Conservation (phyloP, 2,888 invertebrate species). For the Vanessa cardui region DNA sequence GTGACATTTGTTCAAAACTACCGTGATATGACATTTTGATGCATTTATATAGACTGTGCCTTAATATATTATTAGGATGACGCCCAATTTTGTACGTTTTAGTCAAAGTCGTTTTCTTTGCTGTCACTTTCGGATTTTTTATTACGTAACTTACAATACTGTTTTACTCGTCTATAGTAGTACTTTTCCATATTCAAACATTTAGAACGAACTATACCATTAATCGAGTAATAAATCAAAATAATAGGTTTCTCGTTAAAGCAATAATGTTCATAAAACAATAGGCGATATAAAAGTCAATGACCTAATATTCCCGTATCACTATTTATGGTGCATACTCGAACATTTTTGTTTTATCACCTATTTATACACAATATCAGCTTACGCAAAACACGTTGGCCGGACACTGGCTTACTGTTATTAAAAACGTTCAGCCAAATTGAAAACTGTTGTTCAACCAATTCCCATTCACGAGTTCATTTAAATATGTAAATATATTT, state of each 20-base stretch:
- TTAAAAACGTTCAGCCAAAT: constrained; percentile 19
- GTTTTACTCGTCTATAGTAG: too few species aligned
- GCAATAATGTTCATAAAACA: constrained; percentile 6
- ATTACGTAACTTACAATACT: too few species aligned
- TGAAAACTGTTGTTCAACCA: constrained; percentile 18
- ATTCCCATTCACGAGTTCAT: constrained; percentile 4
- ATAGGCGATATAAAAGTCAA: constrained; percentile 4
- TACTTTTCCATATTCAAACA: not conserved
- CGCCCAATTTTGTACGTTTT: too few species aligned
- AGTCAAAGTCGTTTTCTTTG: too few species aligned
- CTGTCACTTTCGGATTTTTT: too few species aligned
- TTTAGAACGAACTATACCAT: not conserved
- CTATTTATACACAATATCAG: constrained; percentile 11
- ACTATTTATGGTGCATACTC: constrained; percentile 11
- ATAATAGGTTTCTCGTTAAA: not conserved
- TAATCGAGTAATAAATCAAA: not conserved
- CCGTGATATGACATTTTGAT: too few species aligned
- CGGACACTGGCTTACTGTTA: constrained; percentile 10
- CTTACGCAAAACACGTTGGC: constrained; percentile 3
- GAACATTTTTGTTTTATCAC: constrained; percentile 9
- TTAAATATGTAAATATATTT: constrained; percentile 23
- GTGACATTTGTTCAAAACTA: too few species aligned
- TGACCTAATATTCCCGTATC: constrained; percentile 7
- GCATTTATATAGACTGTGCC: too few species aligned
- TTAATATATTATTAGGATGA: too few species aligned